Conservation (phyloP, 2,797 vertebrate species). For the Enteromius radiatus region DNA sequence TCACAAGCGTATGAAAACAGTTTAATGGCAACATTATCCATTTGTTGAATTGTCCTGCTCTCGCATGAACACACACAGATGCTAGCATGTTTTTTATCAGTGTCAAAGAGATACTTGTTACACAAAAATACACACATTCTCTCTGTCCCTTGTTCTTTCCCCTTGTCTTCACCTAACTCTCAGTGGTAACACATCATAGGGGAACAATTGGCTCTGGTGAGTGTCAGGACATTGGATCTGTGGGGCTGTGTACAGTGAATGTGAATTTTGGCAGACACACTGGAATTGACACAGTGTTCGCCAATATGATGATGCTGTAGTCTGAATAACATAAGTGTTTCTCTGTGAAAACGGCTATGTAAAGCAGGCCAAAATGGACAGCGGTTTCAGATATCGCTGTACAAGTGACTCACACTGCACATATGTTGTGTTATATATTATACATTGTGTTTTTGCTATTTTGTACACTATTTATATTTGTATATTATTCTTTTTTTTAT, state of each 20-base stretch:
- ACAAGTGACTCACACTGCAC: conserved; percentile 15
- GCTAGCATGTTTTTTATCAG: conserved; percentile 7
- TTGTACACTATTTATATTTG: too few relatives aligned
- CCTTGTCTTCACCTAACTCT: conserved; percentile 38
- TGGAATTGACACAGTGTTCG: conserved; percentile 23
- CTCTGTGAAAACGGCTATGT: conserved; percentile 41
- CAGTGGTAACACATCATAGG: conserved; percentile 31
- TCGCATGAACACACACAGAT: background rate
- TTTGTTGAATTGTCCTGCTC: background rate
- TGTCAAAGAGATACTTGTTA: background rate
- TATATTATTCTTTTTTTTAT: too few relatives aligned
- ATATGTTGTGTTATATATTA: too few relatives aligned
- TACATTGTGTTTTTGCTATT: too few relatives aligned
- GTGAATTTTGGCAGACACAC: conserved; percentile 40
- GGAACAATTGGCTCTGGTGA: conserved; percentile 37
- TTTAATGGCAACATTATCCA: background rate
- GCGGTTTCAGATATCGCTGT: conserved; percentile 33
- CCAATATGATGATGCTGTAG: conserved; percentile 44
- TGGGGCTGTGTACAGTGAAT: conserved; percentile 18
- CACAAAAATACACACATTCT: background rate
- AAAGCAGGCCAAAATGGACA: conserved; percentile 35
- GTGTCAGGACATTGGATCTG: conserved; percentile 32
- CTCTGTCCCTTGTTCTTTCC: background rate
- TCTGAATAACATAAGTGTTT: conserved; percentile 38
- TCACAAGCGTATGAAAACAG: conserved; percentile 18